These are phyloP conservation scores for Phragmatobia fuliginosa DNA, from an alignment of 2,888 invertebrate species.

Conservation along the genomic window DNA sequence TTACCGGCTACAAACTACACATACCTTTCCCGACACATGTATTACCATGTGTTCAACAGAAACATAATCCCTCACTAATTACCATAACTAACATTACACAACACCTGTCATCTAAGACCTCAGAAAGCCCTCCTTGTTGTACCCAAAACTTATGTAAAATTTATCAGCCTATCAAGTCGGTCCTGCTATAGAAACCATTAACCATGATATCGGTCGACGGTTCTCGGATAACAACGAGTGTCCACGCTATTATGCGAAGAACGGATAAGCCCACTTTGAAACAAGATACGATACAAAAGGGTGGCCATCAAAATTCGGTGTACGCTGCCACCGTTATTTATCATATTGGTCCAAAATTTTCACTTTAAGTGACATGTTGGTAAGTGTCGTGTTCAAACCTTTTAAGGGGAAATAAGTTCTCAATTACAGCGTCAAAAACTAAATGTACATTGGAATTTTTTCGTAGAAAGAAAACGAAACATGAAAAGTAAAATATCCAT, in stretches of 20 bases:
- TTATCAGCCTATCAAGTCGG: conserved; percentile 50
- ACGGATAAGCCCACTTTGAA: conserved; percentile 81
- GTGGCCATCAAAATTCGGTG: conserved; percentile 81
- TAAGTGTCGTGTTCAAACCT: conserved; percentile 42
- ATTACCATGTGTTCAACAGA: not conserved
- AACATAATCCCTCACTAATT: conserved; percentile 20
- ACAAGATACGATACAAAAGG: conserved; percentile 83
- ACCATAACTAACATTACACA: conserved; percentile 13
- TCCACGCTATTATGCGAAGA: conserved; percentile 74
- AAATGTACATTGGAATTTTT: not conserved
- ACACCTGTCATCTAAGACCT: conserved; percentile 27
- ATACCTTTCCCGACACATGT: not conserved
- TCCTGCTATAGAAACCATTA: conserved; percentile 59
- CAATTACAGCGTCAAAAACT: not conserved
- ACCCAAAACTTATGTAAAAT: conserved; percentile 54
- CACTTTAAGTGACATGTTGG: conserved; percentile 73
- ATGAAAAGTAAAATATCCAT: no score
- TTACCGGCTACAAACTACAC: not conserved
- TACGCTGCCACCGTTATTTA: conserved; percentile 77
- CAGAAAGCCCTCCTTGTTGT: conserved; percentile 19
- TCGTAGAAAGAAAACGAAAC: not conserved
- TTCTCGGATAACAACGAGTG: conserved; percentile 60
- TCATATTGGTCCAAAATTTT: conserved; percentile 82
- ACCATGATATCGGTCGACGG: conserved; percentile 55
- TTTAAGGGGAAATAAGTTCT: not conserved